Percentiles rank a stretch among this genome's conserved stretches.
Evolutionary conservation across 2,113 vertebrate species (phyloP).

Genomic region (Grus americana): DNA sequence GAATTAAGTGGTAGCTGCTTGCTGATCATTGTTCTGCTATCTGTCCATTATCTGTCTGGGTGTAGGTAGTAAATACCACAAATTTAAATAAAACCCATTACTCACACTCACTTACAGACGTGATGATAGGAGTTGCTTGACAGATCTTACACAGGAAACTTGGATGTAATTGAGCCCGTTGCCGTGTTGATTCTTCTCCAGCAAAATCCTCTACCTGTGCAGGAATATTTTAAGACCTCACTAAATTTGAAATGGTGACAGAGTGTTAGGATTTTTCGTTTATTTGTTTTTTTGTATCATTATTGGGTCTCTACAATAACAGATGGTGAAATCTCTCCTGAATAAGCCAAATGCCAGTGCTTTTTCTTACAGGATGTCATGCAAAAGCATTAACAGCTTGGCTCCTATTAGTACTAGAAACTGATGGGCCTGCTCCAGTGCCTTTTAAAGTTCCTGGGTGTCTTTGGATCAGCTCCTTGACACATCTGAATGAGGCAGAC

Average conservation of each 20-base stretch:
- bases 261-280: not conserved
- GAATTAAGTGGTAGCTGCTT: constrained; percentile 40
- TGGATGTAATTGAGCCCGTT: constrained; percentile 18
- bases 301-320: not conserved
- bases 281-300: constrained; percentile 21
- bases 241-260: constrained; percentile 19
- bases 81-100: constrained; percentile 65
- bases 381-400: not conserved
- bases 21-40: constrained; percentile 52
- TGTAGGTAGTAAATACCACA: constrained; percentile 39
- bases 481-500: not conserved
- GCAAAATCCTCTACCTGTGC: constrained; percentile 48
- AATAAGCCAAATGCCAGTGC: constrained; percentile 37
- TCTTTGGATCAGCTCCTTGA: constrained; percentile 3
- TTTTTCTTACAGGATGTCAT: constrained; percentile 26
- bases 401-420: not conserved
- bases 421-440: not conserved
- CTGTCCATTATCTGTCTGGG: constrained; percentile 52
- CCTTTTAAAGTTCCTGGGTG: not conserved
- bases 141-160: constrained; percentile 40
- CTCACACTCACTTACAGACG: constrained; percentile 26
- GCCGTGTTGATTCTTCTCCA: constrained; percentile 51
- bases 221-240: constrained; percentile 55
- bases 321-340: constrained; percentile 56
- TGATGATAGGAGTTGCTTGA: constrained; percentile 17